Evolutionary conservation across 2,888 invertebrate species (phyloP).

Genomic region (Aethes cnicana): DNA sequence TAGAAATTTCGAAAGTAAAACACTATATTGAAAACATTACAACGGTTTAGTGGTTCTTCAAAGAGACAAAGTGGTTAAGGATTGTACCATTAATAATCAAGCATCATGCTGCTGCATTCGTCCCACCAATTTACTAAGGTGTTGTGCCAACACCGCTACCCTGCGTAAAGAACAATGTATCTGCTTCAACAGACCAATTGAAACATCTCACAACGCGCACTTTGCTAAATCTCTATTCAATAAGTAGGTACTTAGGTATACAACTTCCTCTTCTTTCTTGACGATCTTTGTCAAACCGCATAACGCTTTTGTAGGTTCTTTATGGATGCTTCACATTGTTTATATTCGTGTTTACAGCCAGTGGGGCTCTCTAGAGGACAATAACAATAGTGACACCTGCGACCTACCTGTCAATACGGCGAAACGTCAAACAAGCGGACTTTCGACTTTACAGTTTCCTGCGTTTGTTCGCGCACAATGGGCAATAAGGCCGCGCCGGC

Average conservation of each 20-base stretch:
- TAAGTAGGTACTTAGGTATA: no score
- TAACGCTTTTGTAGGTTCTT: constrained; percentile 39
- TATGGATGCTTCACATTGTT: constrained; percentile 57
- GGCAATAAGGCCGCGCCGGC: constrained; percentile 65
- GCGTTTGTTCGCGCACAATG: constrained; percentile 77
- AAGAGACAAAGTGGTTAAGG: no score
- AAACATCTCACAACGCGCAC: constrained; percentile 50
- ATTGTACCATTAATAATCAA: no score
- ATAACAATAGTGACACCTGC: constrained; percentile 67
- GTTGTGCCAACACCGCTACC: constrained; percentile 57
- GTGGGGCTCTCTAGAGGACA: constrained; percentile 40
- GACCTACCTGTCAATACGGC: constrained; percentile 71
- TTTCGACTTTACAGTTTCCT: constrained; percentile 80
- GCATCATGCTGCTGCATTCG: no score
- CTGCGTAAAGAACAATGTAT: constrained; percentile 21
- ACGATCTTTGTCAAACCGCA: constrained; percentile 52
- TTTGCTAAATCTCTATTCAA: constrained; percentile 54
- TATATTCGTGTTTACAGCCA: constrained; percentile 60
- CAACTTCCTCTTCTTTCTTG: constrained; percentile 75
- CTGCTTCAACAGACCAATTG: constrained; percentile 51
- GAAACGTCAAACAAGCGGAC: constrained; percentile 70
- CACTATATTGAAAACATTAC: no score
- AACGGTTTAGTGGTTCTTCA: no score
- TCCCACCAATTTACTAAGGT: constrained; percentile 36
- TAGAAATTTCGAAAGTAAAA: no score